Conservation (phyloP, 2,797 vertebrate species). For the Pangasius sanitwongsei region DNA sequence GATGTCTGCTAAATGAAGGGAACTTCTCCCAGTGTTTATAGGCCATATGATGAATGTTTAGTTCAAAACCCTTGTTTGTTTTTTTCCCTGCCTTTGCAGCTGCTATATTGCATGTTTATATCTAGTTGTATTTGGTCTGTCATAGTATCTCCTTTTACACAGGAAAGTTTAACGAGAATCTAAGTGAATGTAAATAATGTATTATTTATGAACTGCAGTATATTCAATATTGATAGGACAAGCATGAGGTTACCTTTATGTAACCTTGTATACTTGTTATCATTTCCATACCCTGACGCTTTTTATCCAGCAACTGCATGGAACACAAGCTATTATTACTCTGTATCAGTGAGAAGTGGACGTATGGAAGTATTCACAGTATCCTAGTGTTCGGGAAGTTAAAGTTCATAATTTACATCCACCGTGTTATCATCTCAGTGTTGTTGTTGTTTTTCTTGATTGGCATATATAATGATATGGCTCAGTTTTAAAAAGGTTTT, state of each 20-base stretch:
- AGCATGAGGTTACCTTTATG: neutral
- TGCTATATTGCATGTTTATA: constrained; percentile 25
- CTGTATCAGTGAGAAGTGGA: neutral
- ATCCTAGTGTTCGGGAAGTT: neutral
- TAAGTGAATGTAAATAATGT: constrained; percentile 26
- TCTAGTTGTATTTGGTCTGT: constrained; percentile 16
- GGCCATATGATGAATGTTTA: constrained; percentile 47
- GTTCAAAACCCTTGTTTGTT: constrained; percentile 48
- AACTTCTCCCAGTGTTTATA: constrained; percentile 44
- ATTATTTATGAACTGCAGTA: constrained; percentile 45
- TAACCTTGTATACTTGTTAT: neutral
- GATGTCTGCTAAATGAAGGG: constrained; percentile 42
- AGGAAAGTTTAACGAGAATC: neutral
- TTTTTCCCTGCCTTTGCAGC: constrained; percentile 17
- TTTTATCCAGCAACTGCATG: neutral
- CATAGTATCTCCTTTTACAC: constrained; percentile 21
- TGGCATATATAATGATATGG: neutral
- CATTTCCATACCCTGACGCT: neutral
- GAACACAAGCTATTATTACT: neutral
- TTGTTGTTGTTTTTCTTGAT: neutral
- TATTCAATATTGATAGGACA: constrained; percentile 28
- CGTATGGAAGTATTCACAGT: neutral
- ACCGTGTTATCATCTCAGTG: neutral
- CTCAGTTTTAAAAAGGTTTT: neutral
- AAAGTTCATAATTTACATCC: neutral